phyloP scores from a whole-genome alignment of 1,140 invertebrate species.

The Rhyzopertha dominica region DNA sequence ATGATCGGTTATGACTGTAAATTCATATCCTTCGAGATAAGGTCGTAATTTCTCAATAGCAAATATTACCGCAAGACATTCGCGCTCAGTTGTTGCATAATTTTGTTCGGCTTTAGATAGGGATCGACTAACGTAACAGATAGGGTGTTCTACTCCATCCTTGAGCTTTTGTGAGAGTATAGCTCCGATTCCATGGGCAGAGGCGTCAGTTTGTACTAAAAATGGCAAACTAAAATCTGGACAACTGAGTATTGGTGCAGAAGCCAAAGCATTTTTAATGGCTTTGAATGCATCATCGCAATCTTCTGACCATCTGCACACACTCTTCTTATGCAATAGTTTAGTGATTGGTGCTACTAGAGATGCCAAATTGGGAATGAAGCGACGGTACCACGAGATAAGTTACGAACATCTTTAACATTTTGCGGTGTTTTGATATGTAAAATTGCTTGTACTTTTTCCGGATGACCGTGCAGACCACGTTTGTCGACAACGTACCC shows the following conservation, averaged over 20 bases:
- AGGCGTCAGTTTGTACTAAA: slow-evolving; percentile 26
- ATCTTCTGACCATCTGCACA: too few relatives aligned
- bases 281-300: too few relatives aligned
- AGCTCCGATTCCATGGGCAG: slow-evolving; percentile 13
- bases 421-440: slow-evolving; percentile 40
- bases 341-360: too few relatives aligned
- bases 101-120: slow-evolving; percentile 39
- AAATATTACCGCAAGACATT: slow-evolving; percentile 45
- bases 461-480: slow-evolving; percentile 40
- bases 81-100: slow-evolving; percentile 41
- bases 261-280: too few relatives aligned
- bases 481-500: slow-evolving; percentile 31
- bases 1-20: slow-evolving; percentile 49
- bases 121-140: slow-evolving; percentile 29
- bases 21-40: slow-evolving; percentile 43
- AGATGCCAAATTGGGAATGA: too few relatives aligned
- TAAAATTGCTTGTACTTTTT: slow-evolving; percentile 43
- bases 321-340: too few relatives aligned
- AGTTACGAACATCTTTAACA: too few relatives aligned
- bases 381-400: too few relatives aligned
- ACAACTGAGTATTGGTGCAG: too few relatives aligned
- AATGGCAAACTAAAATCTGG: too few relatives aligned
- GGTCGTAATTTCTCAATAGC: slow-evolving; percentile 41
- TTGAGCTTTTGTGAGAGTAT: slow-evolving; percentile 10
- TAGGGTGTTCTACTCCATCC: slow-evolving; percentile 2